Base-by-base conservation (phyloP, 2,113 vertebrate species). In the Ondatra zibethicus region DNA sequence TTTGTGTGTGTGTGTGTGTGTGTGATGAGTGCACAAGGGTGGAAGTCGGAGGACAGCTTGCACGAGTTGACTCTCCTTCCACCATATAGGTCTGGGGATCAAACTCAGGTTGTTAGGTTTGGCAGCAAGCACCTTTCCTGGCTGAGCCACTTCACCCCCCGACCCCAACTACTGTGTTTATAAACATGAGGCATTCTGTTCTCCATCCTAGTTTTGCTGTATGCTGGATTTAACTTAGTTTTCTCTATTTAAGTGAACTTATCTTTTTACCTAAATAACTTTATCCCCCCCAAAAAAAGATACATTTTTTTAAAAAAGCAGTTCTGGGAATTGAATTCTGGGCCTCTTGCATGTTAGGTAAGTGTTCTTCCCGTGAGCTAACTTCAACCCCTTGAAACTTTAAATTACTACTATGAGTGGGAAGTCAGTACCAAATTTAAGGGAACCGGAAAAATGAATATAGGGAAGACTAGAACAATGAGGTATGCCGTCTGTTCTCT, bases 391-490 rank as follows among this genome's bases (percentile, higher is more conserved):
- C 92, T 89, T 75, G 52, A 65, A 77, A 87, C 36, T 89, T 89
- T 45, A 92, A 96, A 72, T 91, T 89, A 39, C n/a, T 23, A 45
- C 63, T 50, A 8, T 50, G 80, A 68, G 27, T 73, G 66, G 14
- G 82, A 92, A 87, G 50, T 13, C 9, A 33, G 88, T 31, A 42
- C 75, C 84, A 68, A 93, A 70, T 55, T 63, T 86, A 89, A 76
- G 10, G 52, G 21, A 31, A 31, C 19, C 10, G 36, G 31, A 81
- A 61, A 92, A 96, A 33, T n/a, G 55, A 66, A 76, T 16, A 16
- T 19, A 66, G 9, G 42, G 42, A 31, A 31, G 72, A 47, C 61
- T 58, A 36, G 3, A 93, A 61, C 12, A 23, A 82, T 45, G 66
- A 21, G 33, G 61, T 50, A 25, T 42, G 11, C 12, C 50, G 33